Base-by-base conservation (phyloP, 2,888 invertebrate genomes). In the Pseudoips prasinana region DNA sequence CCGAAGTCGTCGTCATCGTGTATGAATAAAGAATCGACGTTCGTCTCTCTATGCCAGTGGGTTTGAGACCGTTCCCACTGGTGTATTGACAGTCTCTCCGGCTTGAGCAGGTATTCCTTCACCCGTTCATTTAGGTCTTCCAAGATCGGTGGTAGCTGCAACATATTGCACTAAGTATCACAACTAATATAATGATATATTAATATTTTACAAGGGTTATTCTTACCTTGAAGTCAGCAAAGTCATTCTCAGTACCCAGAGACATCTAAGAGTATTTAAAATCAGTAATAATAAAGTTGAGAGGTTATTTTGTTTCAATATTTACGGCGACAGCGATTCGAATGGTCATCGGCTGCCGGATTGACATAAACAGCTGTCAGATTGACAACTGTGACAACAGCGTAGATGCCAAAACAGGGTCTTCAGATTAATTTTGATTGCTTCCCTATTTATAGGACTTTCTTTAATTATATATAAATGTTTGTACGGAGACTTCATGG, bases 31-130 rank as follows among this genome's bases (percentile, higher is more conserved):
- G 90, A 87, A 31, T 87, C 67, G 9, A 91, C 68, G 58, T 92
- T 76, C 0, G 89, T 76, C 43, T 89, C 69, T 37, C 92, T 73
- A 9, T 90, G 85, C 92, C 92, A 94, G 61, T 92, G 93, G 62
- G 90, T 90, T 59, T 95, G 94, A 9, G 92, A 91, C 53, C 90
- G 89, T 62, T 93, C 91, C 75, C 92, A 90, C 53, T 92, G 89
- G 73, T 95, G 94, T 47, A 95, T 94, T 0, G 94, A 92, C 25
- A 95, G 79, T 40, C 90, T 90, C 58, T 95, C 94, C 1, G 93
- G 92, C 56, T 91, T 90, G 32, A 92, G 76, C 20, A 95, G 78
- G 53, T 93, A 94, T 29, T 92, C 90, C 60, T 91, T 91, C 17
- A 95, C 79, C 46, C 92, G 90, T 44, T 92, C 91, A 56, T 90